Percentiles rank a stretch among this genome's conserved stretches.
Evolutionary conservation across 2,888 invertebrate species (phyloP).

Genomic region (Molanna angustata): DNA sequence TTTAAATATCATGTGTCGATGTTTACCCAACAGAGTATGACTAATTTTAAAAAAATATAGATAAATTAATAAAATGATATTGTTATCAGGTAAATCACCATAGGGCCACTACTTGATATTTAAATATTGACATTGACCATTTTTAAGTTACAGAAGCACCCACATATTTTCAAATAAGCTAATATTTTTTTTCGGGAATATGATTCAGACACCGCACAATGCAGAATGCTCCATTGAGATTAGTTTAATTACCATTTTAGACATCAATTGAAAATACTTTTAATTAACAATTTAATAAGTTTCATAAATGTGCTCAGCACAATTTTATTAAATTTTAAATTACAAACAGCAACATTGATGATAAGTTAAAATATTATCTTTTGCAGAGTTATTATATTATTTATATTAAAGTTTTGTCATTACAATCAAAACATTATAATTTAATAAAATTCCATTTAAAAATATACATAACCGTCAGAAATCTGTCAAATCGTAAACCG

Average conservation of each 20-base stretch:
- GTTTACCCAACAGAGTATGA: constrained; percentile 19
- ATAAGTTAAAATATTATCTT: constrained; percentile 27
- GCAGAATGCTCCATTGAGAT: too few species aligned
- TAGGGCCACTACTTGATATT: constrained; percentile 28
- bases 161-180: neutral
- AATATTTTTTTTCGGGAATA: neutral
- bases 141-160: neutral
- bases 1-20: constrained; percentile 26
- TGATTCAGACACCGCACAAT: neutral
- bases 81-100: constrained; percentile 22
- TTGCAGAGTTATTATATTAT: too few species aligned
- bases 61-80: constrained; percentile 12
- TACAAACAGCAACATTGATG: constrained; percentile 32
- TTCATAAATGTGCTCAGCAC: neutral
- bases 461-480: constrained; percentile 25
- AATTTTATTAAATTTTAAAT: constrained; percentile 6
- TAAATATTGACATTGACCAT: constrained; percentile 4
- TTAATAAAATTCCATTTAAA: constrained; percentile 22
- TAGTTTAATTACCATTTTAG: neutral
- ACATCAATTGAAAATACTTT: neutral
- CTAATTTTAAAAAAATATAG: constrained; percentile 11
- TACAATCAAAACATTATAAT: constrained; percentile 10
- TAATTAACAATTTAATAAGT: neutral
- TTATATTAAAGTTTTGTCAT: too few species aligned
- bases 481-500: constrained; percentile 27